Base-by-base conservation (phyloP, 1,140 invertebrate species). In the Euwallacea fornicatus region DNA sequence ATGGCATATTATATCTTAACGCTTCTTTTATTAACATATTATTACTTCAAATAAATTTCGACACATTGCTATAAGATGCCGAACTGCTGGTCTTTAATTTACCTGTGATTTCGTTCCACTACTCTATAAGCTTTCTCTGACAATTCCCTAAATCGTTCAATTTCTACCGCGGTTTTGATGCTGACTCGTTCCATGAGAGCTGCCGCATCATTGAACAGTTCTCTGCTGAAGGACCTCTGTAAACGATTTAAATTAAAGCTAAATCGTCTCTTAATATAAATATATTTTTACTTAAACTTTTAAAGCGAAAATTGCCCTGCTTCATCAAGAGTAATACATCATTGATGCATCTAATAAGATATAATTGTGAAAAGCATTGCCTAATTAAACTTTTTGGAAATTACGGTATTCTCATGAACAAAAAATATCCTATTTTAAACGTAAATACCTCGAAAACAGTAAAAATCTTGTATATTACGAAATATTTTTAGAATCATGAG, bases 171-270 rank as follows among this genome's bases (percentile, higher is more conserved):
- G 4, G 92, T 91, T 81, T 97, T 96, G 66, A 98, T 96, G 43
- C 87, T 85, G 0, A 90, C 89, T 73, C 91, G 89, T 72, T 91
- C 87, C 79, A 98, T 87, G 71, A 93, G 86, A 33, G 87, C 83
- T 0, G 94, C 89, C 2, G 96, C 96, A 80, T 96, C 94, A 66
- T 93, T 90, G 82, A 98, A 98, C 44, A 98, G 83, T 77, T 97
- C 93, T 82, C 92, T 91, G 44, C 91, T 88, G 82, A 98, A 98
- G 0, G 96, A 98, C 78, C 97, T 87, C 94, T 96, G 83, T 10
- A 85, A 85, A 73, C 21, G 21, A 2, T 33, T 33, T 33, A 33
- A 33, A 16, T 44, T 11, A 7, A 73, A 59, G 3, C 6, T 53
- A n/a, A 53, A n/a, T 53, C 9, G 6, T 6, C 21, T 33, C 21